These are phyloP conservation scores for Sus cebifrons DNA, from an alignment of 2,797 vertebrate genomes.

Conservation along the genomic window DNA sequence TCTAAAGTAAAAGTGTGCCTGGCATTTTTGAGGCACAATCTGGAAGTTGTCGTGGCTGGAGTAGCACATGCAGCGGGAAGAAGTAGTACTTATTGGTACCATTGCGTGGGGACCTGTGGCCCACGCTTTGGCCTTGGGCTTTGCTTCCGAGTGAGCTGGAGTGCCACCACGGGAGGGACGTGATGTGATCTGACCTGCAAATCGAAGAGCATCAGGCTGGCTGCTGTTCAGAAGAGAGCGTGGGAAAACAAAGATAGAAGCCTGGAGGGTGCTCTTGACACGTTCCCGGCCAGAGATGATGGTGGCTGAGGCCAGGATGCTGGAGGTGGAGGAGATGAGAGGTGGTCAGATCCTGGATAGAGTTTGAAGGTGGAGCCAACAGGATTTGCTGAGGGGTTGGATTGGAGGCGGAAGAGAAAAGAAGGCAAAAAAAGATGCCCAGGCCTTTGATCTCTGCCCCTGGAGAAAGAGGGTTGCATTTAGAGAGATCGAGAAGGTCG, in stretches of 20 bases:
- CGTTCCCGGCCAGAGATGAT: not conserved
- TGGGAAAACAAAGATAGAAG: not conserved
- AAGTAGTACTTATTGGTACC: not conserved
- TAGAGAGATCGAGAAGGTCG: not conserved
- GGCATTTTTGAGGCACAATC: not conserved
- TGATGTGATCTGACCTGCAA: not conserved
- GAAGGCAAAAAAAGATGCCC: not conserved
- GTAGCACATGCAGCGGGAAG: not conserved
- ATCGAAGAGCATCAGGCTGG: not conserved
- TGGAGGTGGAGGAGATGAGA: not conserved
- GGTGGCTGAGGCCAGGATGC: not conserved
- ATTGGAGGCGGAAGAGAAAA: not conserved
- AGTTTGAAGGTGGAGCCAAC: not conserved
- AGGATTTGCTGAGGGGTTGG: slow-evolving; percentile 9
- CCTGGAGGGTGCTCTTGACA: not conserved
- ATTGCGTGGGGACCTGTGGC: not conserved
- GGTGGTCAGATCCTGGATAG: not conserved
- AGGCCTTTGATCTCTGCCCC: not conserved
- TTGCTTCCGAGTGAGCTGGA: not conserved
- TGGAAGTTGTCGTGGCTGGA: not conserved
- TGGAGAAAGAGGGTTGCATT: not conserved
- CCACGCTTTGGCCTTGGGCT: not conserved
- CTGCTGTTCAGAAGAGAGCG: not conserved
- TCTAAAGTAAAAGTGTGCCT: not conserved
- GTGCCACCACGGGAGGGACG: not conserved